phyloP scores from a whole-genome alignment of 2,797 vertebrate species.

The Platyrinchus mystaceus region DNA sequence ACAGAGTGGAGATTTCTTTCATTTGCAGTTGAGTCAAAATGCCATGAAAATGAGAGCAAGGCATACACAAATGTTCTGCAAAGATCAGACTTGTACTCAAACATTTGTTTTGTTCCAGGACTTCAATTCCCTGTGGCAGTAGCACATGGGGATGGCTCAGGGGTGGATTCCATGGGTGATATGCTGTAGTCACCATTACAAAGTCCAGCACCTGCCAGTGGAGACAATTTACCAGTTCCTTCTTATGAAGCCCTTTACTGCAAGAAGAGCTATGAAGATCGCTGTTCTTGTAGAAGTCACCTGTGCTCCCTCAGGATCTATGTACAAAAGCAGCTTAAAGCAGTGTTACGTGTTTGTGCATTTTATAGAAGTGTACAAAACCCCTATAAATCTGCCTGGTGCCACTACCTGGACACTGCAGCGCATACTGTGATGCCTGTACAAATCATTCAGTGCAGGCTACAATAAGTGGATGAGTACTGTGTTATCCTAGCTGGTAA shows the following conservation, averaged over 20 bases:
- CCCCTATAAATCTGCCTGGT: neutral
- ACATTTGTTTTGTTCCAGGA: neutral
- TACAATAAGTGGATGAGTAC: neutral
- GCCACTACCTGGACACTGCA: neutral
- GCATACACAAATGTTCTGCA: neutral
- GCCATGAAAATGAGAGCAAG: neutral
- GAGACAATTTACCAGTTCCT: neutral
- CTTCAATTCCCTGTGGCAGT: neutral
- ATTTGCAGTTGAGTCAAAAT: neutral
- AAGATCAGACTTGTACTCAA: neutral
- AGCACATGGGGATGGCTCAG: neutral
- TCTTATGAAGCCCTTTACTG: neutral
- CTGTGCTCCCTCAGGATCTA: neutral
- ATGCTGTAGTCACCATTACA: neutral
- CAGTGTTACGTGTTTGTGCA: neutral
- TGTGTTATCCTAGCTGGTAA: neutral
- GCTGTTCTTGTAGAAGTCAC: neutral
- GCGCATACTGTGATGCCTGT: neutral
- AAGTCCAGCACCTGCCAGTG: neutral
- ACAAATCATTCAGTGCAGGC: neutral
- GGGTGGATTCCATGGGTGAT: neutral
- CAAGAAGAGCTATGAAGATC: neutral
- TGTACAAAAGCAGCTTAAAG: neutral
- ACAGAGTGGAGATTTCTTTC: neutral
- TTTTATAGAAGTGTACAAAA: neutral